Evolutionary conservation across 2,888 invertebrate species (phyloP).

Genomic region (Isotomurus palustris): DNA sequence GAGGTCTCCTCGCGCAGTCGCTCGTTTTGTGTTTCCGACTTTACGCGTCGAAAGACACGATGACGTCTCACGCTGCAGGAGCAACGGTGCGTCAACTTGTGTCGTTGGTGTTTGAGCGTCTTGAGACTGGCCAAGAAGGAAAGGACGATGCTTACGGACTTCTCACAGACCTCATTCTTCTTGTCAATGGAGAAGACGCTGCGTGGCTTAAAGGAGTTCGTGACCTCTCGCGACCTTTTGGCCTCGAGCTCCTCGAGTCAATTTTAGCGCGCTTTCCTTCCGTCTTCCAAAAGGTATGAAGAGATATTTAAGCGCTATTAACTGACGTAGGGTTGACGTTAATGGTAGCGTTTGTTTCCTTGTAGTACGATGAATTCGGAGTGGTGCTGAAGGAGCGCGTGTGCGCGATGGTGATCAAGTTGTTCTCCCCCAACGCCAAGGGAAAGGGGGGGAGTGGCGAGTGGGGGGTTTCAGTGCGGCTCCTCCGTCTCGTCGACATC

Average conservation of each 20-base stretch:
- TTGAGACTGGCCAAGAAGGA: too few relatives aligned
- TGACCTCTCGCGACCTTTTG: constrained; percentile 96
- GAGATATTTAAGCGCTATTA: too few relatives aligned
- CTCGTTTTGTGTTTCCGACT: constrained; percentile 94
- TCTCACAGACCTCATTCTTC: constrained; percentile 92
- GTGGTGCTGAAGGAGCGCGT: constrained; percentile 93
- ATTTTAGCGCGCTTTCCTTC: constrained; percentile 80
- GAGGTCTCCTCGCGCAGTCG: constrained; percentile 89
- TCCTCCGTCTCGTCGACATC: constrained; percentile 85
- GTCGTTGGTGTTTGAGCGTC: constrained; percentile 83
- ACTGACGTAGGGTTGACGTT: too few relatives aligned
- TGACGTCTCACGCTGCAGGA: constrained; percentile 94
- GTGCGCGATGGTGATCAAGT: constrained; percentile 94
- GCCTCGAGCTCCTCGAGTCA: constrained; percentile 88
- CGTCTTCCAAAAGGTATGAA: constrained; percentile 72
- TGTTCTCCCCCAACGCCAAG: constrained; percentile 98
- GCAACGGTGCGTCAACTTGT: constrained; percentile 95
- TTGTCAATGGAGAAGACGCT: constrained; percentile 94
- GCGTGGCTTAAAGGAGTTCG: constrained; percentile 93
- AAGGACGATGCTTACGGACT: constrained; percentile 92
- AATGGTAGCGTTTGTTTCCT: constrained; percentile 45
- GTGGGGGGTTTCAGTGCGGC: constrained; percentile 83
- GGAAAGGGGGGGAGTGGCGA: constrained; percentile 59
- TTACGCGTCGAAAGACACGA: constrained; percentile 88
- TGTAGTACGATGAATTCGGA: constrained; percentile 87